These are phyloP conservation scores for Strigamia transsilvanica DNA, from an alignment of 2,888 invertebrate species.

Conservation along the genomic window DNA sequence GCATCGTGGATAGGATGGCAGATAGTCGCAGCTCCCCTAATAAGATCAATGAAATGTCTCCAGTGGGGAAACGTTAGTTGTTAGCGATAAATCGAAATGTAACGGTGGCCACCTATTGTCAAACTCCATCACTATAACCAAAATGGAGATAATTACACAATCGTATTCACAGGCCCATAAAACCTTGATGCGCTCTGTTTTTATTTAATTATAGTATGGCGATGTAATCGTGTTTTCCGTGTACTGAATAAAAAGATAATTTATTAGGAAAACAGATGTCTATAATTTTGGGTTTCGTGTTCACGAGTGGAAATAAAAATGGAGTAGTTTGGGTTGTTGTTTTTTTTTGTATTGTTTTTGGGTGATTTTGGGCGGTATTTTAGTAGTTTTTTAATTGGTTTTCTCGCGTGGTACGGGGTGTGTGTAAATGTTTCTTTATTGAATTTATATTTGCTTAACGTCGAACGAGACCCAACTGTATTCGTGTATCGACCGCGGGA, in stretches of 20 bases:
- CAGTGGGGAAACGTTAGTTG: not conserved
- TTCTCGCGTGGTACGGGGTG: not conserved
- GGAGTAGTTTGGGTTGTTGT: too few species aligned
- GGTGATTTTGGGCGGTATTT: too few species aligned
- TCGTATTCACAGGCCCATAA: not conserved
- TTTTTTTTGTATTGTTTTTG: too few species aligned
- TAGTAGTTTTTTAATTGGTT: too few species aligned
- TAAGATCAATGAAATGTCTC: constrained; percentile 44
- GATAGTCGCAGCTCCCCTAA: not conserved
- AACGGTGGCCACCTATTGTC: not conserved
- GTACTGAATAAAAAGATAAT: too few species aligned
- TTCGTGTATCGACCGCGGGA: not conserved
- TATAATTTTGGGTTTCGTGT: too few species aligned
- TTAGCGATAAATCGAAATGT: constrained; percentile 22
- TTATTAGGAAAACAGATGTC: too few species aligned
- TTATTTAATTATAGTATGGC: not conserved
- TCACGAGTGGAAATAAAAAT: too few species aligned
- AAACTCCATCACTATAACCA: not conserved
- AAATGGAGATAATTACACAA: not conserved
- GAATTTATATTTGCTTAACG: not conserved
- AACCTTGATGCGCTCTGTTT: too few species aligned
- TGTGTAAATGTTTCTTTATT: not conserved
- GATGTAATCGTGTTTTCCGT: too few species aligned
- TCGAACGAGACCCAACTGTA: not conserved
- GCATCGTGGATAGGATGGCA: not conserved